These are phyloP conservation scores for Gnatocerus cornutus DNA, from an alignment of 2,888 invertebrate species.

Conservation along the genomic window DNA sequence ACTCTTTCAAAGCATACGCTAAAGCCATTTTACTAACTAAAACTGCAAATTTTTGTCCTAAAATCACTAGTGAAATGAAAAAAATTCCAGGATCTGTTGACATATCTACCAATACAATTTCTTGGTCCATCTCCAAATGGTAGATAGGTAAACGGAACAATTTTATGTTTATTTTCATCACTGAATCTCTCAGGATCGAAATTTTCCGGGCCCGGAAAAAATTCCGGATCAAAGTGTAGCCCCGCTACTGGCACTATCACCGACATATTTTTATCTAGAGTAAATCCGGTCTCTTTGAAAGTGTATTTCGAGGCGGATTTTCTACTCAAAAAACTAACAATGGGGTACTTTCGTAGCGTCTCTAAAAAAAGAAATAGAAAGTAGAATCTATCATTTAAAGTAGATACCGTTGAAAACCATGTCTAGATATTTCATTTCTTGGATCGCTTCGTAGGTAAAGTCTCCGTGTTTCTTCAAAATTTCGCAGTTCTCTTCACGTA, in stretches of 20 bases:
- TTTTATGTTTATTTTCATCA: conserved; percentile 34
- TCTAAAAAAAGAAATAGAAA: no score
- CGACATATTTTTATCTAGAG: conserved; percentile 29
- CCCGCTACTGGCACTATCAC: conserved; percentile 25
- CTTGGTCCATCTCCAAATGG: conserved; percentile 42
- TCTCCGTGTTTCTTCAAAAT: conserved; percentile 14
- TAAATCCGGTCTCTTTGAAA: conserved; percentile 40
- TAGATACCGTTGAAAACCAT: conserved; percentile 38
- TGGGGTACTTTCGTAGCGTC: conserved; percentile 31
- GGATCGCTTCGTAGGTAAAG: conserved; percentile 29
- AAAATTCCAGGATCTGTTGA: no score
- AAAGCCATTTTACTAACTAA: conserved; percentile 30
- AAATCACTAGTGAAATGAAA: no score
- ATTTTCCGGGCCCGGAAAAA: conserved; percentile 36
- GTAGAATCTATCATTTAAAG: no score
- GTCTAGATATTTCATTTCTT: conserved; percentile 33
- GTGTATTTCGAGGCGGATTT: conserved; percentile 10
- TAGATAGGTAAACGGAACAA: conserved; percentile 35
- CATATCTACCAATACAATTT: conserved; percentile 37
- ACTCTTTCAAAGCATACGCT: conserved; percentile 23
- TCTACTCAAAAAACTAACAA: conserved; percentile 24
- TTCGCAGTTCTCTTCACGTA: conserved; percentile 29
- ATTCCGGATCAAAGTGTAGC: conserved; percentile 36
- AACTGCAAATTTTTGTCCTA: conserved; percentile 37
- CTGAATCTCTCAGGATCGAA: conserved; percentile 41